These are phyloP conservation scores for Hydrophis major DNA, from an alignment of 2,797 vertebrate species.

Conservation along the genomic window DNA sequence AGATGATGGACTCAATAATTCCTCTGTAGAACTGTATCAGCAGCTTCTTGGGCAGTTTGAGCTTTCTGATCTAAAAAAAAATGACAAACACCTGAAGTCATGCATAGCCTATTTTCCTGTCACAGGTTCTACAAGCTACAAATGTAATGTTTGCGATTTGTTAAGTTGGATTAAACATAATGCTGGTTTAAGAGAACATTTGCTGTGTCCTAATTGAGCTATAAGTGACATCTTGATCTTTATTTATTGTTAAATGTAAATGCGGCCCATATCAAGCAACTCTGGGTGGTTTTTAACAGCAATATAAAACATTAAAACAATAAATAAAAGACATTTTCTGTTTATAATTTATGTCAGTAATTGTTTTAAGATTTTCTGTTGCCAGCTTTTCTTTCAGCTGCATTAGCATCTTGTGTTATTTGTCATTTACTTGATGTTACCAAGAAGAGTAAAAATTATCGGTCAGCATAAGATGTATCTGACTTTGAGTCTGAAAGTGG, in stretches of 20 bases:
- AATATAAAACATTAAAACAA: background rate
- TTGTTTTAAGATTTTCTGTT: background rate
- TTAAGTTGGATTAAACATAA: background rate
- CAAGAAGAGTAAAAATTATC: background rate
- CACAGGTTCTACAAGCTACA: background rate
- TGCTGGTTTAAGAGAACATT: background rate
- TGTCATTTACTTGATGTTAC: background rate
- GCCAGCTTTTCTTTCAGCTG: background rate
- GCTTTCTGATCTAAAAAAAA: background rate
- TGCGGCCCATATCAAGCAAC: background rate
- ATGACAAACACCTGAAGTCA: background rate
- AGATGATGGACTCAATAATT: too few species aligned
- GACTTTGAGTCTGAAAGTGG: background rate
- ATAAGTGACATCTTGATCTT: background rate
- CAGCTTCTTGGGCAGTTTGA: too few species aligned
- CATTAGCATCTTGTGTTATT: background rate
- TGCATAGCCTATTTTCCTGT: background rate
- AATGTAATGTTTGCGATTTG: background rate
- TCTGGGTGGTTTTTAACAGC: background rate
- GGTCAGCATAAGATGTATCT: background rate
- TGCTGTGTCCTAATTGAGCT: background rate
- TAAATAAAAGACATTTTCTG: background rate
- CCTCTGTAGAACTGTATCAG: too few species aligned
- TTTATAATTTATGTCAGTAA: background rate
- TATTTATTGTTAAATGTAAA: background rate